Conservation (phyloP, 1,140 invertebrate species). For the Hetaerina americana region DNA sequence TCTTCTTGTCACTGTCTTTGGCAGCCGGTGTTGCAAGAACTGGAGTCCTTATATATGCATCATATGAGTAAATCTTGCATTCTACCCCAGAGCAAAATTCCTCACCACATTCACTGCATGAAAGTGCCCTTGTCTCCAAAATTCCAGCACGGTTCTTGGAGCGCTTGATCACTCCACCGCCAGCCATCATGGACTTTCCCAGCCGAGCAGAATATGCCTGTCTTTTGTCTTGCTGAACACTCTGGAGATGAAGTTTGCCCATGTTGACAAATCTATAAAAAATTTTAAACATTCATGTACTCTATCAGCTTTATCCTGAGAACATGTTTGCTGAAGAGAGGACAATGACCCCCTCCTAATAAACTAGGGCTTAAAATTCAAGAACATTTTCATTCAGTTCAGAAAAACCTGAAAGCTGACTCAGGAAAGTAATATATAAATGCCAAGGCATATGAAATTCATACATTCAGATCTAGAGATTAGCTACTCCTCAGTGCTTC, state of each 20-base stretch:
- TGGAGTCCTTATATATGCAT: constrained; percentile 22
- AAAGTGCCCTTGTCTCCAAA: constrained; percentile 47
- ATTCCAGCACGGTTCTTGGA: constrained; percentile 66
- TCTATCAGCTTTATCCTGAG: background rate
- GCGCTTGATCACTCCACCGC: constrained; percentile 36
- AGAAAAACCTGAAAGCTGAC: too few species aligned
- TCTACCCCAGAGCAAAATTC: constrained; percentile 63
- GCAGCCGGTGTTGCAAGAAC: background rate
- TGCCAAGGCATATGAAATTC: too few species aligned
- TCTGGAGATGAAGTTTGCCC: constrained; percentile 59
- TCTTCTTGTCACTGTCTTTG: background rate
- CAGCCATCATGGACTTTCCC: constrained; percentile 37
- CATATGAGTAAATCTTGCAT: constrained; percentile 37
- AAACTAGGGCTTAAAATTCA: too few species aligned
- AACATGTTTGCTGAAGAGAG: too few species aligned
- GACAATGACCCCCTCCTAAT: too few species aligned
- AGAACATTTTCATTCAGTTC: too few species aligned
- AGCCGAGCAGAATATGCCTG: constrained; percentile 24
- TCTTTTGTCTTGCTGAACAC: constrained; percentile 47
- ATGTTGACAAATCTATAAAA: constrained; percentile 49
- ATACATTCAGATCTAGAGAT: too few species aligned
- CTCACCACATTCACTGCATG: constrained; percentile 66
- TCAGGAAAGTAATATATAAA: too few species aligned
- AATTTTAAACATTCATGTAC: too few species aligned
- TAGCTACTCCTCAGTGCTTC: too few species aligned